Evolutionary conservation across 1,140 invertebrate genomes (phyloP), one percentile per base, ranked within the genome.

Genomic region (Drosophila truncata): DNA sequence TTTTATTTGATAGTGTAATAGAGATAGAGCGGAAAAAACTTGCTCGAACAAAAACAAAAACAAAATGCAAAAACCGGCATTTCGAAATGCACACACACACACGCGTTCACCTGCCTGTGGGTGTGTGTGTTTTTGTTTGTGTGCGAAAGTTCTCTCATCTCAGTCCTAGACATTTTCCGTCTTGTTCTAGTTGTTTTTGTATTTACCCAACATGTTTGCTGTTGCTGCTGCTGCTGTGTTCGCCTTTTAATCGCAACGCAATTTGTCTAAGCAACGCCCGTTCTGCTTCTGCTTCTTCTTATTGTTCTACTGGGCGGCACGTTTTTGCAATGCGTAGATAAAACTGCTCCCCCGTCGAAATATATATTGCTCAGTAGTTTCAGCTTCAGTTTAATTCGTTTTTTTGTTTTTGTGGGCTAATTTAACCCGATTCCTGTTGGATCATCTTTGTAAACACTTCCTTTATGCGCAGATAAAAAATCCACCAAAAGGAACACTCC

Each of bases 241-340:
- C 71, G 72, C 61, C 72, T 84, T 78, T 88, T 88, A 88, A 79
- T 87, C 85, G 82, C 78, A 88, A 88, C 85, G 85, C 85, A 88
- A 88, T 88, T 88, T 90, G 78, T 90, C 84, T 90, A 87, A 87
- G 85, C 84, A 88, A 87, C 81, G 84, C 81, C 81, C 78, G 80
- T 58, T 77, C 59, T 49, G 72, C 77, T 64, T 63, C 64, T 75
- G 59, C 70, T 80, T 69, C 59, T 72, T 61, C 69, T 83, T 44
- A 54, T 66, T 66, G 66, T 72, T 71, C 75, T 84, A 35, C 59
- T 75, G 31, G 49, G 44, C 70, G 80, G 67, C 85, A 87, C 84
- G 85, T 90, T 84, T 84, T 72, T 71, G 76, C 70, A 83, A 84
- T 82, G 83, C 81, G 85, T 81, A 75, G 69, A 75, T 79, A 63